Percentiles rank a stretch among this genome's conserved stretches.
phyloP scores from a whole-genome alignment of 2,113 vertebrate genomes.

The Chaetops frenatus region DNA sequence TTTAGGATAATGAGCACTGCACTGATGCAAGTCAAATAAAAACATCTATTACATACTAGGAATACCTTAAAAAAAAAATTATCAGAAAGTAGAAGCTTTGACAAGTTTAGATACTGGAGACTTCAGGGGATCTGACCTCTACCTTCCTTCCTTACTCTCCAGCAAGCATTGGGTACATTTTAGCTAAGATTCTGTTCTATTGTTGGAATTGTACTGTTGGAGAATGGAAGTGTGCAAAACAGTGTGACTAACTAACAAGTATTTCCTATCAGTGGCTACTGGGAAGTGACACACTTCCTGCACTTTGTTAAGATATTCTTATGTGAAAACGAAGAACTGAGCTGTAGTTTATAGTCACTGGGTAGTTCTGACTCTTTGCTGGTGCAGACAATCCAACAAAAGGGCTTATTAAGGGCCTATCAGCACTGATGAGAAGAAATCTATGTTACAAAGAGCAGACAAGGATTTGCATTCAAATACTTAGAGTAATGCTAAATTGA shows the following conservation, averaged over 20 bases:
- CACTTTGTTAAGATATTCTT: not conserved
- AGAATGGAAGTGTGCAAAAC: not conserved
- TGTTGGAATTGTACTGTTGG: not conserved
- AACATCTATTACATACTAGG: not conserved
- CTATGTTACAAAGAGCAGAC: not conserved
- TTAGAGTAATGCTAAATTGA: not conserved
- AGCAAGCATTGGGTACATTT: not conserved
- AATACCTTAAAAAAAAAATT: not conserved
- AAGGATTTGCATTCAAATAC: not conserved
- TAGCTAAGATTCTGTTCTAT: not conserved
- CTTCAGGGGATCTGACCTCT: not conserved
- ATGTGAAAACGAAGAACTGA: not conserved
- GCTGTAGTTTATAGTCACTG: not conserved
- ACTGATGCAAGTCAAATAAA: not conserved
- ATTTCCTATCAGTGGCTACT: not conserved
- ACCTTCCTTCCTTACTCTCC: not conserved
- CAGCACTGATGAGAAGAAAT: not conserved
- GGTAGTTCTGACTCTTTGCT: not conserved
- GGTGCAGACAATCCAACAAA: not conserved
- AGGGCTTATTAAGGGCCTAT: not conserved
- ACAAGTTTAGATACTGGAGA: not conserved
- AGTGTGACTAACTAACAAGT: not conserved
- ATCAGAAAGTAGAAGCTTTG: not conserved
- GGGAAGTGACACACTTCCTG: conserved; percentile 44
- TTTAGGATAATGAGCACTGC: not conserved